These are phyloP conservation scores for Drosophila nigromelanica DNA, from an alignment of 1,140 invertebrate species.

Conservation along the genomic window DNA sequence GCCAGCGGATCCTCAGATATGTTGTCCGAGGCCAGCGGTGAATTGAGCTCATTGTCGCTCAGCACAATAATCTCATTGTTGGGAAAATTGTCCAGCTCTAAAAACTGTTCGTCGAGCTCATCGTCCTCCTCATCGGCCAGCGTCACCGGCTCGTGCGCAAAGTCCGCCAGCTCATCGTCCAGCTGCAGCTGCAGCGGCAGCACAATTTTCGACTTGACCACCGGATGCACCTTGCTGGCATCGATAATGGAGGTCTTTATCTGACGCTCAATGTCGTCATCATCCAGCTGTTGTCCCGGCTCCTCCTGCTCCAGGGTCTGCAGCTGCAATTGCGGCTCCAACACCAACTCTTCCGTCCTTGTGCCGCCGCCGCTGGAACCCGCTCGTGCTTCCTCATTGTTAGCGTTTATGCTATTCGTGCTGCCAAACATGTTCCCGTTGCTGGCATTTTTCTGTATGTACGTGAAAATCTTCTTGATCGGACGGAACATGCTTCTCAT, in stretches of 20 bases:
- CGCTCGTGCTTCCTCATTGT: constrained; percentile 15
- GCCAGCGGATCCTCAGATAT: constrained; percentile 75
- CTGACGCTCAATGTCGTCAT: constrained; percentile 71
- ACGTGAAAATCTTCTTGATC: constrained; percentile 82
- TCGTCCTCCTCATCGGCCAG: constrained; percentile 42
- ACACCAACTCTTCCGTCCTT: constrained; percentile 10
- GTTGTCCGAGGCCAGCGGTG: constrained; percentile 68
- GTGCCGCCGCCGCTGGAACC: constrained; percentile 7
- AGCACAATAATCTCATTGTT: constrained; percentile 78
- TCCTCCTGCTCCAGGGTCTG: not conserved
- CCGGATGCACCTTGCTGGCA: constrained; percentile 63
- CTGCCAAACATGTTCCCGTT: constrained; percentile 72
- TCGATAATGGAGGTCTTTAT: constrained; percentile 78
- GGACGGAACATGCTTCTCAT: constrained; percentile 77
- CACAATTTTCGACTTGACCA: constrained; percentile 51
- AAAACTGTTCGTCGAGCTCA: constrained; percentile 59
- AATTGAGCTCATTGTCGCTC: constrained; percentile 65
- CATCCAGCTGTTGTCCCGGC: constrained; percentile 19
- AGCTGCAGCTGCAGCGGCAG: constrained; percentile 44
- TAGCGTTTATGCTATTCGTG: constrained; percentile 21
- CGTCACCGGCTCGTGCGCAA: constrained; percentile 27
- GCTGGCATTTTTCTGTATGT: constrained; percentile 83
- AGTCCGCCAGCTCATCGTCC: constrained; percentile 58
- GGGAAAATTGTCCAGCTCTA: constrained; percentile 59
- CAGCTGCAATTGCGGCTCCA: constrained; percentile 12